Percentiles rank a stretch among this genome's conserved stretches.
These are phyloP conservation scores for Triplophysa bombifrons DNA, from an alignment of 2,797 vertebrate genomes.

Conservation along the genomic window DNA sequence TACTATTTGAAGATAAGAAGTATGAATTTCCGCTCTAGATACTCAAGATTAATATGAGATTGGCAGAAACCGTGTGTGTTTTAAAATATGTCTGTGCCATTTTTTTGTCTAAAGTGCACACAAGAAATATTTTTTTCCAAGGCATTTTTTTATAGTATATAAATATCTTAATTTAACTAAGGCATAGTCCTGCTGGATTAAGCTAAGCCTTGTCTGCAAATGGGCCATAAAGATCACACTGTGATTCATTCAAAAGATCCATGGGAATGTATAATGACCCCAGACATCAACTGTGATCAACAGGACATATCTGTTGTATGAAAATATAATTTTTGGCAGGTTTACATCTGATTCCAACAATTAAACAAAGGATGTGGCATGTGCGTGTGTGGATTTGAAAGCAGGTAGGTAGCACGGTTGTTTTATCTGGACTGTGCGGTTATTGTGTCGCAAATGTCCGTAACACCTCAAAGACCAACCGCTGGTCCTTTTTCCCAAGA, in stretches of 20 bases:
- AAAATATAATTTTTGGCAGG: background rate
- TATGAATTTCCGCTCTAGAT: too few species aligned
- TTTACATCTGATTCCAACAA: constrained; percentile 1
- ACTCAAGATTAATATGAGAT: too few species aligned
- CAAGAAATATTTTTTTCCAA: too few species aligned
- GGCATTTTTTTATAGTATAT: too few species aligned
- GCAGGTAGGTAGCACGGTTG: background rate
- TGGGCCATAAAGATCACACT: background rate
- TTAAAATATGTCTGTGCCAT: too few species aligned
- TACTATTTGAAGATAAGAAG: too few species aligned
- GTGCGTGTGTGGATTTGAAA: constrained; percentile 3
- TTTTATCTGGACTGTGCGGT: constrained; percentile 30
- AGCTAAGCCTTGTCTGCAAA: too few species aligned
- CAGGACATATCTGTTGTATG: constrained; percentile 19
- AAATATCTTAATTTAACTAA: too few species aligned
- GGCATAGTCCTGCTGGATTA: too few species aligned
- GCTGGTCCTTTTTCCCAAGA: constrained; percentile 16
- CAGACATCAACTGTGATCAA: background rate
- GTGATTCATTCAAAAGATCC: background rate
- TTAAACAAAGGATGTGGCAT: constrained; percentile 26
- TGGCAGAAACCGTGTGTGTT: too few species aligned
- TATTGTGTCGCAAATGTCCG: constrained; percentile 28
- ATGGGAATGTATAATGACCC: background rate
- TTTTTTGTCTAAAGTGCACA: too few species aligned
- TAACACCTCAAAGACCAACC: constrained; percentile 37